phyloP scores from a whole-genome alignment of 1,140 invertebrate species.

The Camponotus pennsylvanicus region DNA sequence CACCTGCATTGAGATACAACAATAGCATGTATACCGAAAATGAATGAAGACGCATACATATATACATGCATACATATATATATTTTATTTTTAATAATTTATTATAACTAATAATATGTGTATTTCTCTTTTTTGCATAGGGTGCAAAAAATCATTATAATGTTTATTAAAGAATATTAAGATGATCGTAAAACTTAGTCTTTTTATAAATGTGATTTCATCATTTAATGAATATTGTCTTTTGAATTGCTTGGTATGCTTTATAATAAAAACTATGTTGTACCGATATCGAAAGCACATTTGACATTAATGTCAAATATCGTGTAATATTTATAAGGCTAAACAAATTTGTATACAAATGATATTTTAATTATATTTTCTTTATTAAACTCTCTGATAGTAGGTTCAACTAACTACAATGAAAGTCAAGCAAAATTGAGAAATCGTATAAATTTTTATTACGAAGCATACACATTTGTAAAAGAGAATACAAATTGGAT shows the following conservation, averaged over 20 bases:
- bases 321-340: not conserved
- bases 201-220: not conserved
- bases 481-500: slow-evolving; percentile 62
- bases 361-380: not conserved
- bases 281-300: not conserved
- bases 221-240: not conserved
- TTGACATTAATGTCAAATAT: not conserved
- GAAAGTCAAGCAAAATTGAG: slow-evolving; percentile 73
- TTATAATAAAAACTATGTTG: slow-evolving; percentile 57
- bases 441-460: slow-evolving; percentile 77
- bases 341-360: not conserved
- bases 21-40: not conserved
- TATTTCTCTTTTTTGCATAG: not conserved
- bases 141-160: not conserved
- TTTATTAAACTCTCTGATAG: slow-evolving; percentile 44
- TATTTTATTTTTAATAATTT: not conserved
- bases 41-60: not conserved
- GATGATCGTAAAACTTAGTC: not conserved
- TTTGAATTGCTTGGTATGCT: slow-evolving; percentile 26
- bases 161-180: not conserved
- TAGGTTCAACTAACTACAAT: slow-evolving; percentile 80
- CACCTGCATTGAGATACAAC: slow-evolving; percentile 73
- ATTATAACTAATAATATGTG: not conserved
- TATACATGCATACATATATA: too few relatives aligned
- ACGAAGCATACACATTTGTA: slow-evolving; percentile 73